These are phyloP conservation scores for Autographa gamma DNA, from an alignment of 2,888 invertebrate genomes.

Conservation along the genomic window DNA sequence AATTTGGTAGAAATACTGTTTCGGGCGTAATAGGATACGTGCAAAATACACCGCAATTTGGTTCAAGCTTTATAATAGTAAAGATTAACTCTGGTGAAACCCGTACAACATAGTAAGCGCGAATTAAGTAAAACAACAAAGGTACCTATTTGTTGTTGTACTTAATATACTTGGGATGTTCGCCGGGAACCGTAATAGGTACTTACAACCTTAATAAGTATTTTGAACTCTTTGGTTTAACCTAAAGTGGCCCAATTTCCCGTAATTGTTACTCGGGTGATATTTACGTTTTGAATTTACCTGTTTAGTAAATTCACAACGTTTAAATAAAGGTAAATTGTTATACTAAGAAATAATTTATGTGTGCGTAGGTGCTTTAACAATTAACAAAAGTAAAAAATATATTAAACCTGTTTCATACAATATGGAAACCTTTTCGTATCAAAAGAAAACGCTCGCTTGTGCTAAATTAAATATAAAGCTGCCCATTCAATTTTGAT, in stretches of 20 bases:
- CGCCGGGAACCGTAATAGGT: constrained; percentile 53
- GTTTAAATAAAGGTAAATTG: constrained; percentile 26
- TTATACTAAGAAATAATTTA: constrained; percentile 19
- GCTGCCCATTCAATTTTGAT: constrained; percentile 28
- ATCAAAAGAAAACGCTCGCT: constrained; percentile 18
- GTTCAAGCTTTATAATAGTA: constrained; percentile 34
- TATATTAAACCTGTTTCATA: constrained; percentile 10
- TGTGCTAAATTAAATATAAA: constrained; percentile 40
- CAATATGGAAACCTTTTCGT: constrained; percentile 18
- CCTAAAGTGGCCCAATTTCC: constrained; percentile 53
- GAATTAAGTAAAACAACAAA: constrained; percentile 56
- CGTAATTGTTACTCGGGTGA: constrained; percentile 51
- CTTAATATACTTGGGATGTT: constrained; percentile 57
- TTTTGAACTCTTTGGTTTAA: constrained; percentile 59
- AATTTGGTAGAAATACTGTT: constrained; percentile 7
- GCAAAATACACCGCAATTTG: constrained; percentile 30
- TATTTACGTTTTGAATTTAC: constrained; percentile 55
- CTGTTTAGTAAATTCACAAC: constrained; percentile 25
- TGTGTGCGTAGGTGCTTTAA: constrained; percentile 1
- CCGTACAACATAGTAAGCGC: constrained; percentile 44
- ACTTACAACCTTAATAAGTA: constrained; percentile 61
- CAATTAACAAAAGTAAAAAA: constrained; percentile 15
- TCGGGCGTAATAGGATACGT: constrained; percentile 18
- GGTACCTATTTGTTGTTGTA: constrained; percentile 55
- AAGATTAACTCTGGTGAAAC: constrained; percentile 46